Evolutionary conservation across 2,888 invertebrate species (phyloP).

Genomic region (Hedychridium roseum): DNA sequence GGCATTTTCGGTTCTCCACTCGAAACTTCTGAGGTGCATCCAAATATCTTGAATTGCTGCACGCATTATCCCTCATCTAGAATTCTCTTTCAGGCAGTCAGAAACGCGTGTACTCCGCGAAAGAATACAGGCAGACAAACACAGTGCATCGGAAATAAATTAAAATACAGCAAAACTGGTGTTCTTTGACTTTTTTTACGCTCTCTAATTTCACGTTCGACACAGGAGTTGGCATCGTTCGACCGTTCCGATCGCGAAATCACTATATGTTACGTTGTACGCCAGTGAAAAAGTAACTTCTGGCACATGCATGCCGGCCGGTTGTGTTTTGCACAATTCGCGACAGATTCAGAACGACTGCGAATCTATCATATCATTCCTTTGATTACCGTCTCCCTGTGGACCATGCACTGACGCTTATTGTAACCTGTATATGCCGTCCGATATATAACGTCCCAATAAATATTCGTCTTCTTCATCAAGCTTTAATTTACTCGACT

Average conservation of each 20-base stretch:
- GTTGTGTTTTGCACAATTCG: slow-evolving; percentile 9
- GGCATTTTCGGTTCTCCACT: slow-evolving; percentile 30
- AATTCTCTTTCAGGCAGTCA: no score
- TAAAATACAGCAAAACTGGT: no score
- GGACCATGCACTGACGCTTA: background rate
- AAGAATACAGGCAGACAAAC: no score
- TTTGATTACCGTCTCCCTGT: background rate
- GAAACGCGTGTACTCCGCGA: no score
- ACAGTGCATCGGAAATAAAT: no score
- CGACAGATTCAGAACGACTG: slow-evolving; percentile 19
- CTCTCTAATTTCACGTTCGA: background rate
- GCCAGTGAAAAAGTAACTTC: slow-evolving; percentile 14
- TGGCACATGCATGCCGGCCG: slow-evolving; percentile 11
- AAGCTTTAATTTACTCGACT: slow-evolving; percentile 32
- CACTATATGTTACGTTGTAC: slow-evolving; percentile 14
- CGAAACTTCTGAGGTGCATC: no score
- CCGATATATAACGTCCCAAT: slow-evolving; percentile 19
- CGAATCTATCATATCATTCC: slow-evolving; percentile 8
- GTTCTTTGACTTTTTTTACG: no score
- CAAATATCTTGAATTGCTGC: no score
- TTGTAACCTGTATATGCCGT: background rate
- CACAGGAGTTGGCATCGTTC: slow-evolving; percentile 2
- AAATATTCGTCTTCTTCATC: slow-evolving; percentile 23
- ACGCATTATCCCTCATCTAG: no score
- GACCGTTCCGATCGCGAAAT: slow-evolving; percentile 16